Percentiles rank a stretch among this genome's conserved stretches.
Conservation (phyloP, 2,888 invertebrate species). For the Diplolepis rosae region DNA sequence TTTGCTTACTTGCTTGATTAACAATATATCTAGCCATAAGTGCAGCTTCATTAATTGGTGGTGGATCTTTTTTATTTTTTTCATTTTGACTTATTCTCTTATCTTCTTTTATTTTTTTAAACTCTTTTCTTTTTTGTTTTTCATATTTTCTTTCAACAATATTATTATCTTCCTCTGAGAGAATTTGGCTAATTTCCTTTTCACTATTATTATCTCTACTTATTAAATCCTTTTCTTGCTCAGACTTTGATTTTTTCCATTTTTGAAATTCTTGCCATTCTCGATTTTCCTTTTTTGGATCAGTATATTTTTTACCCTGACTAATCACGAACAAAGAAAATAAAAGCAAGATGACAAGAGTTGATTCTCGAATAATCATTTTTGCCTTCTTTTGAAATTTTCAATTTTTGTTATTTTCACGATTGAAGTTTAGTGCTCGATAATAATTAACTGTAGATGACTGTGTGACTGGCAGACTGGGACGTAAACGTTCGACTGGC, state of each 20-base stretch:
- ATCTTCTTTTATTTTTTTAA: not conserved
- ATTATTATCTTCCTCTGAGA: not conserved
- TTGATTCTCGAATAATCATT: not conserved
- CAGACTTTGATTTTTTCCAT: slow-evolving; percentile 2
- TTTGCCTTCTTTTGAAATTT: not conserved
- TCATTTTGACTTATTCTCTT: not conserved
- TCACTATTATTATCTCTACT: not conserved
- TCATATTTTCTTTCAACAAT: not conserved
- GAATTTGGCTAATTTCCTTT: not conserved
- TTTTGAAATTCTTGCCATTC: slow-evolving; percentile 14
- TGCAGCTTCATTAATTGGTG: slow-evolving; percentile 78
- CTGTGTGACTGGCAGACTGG: too few relatives aligned
- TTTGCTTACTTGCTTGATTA: slow-evolving; percentile 79
- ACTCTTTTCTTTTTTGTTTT: not conserved
- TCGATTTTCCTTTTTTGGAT: not conserved
- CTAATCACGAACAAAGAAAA: not conserved
- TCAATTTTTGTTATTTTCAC: too few relatives aligned
- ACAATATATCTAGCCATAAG: slow-evolving; percentile 84
- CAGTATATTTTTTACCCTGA: not conserved
- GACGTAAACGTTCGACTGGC: too few relatives aligned
- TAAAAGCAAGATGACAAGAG: not conserved
- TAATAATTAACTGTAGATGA: too few relatives aligned
- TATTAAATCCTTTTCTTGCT: not conserved
- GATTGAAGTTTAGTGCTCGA: too few relatives aligned
- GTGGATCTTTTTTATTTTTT: slow-evolving; percentile 72